These are phyloP conservation scores for Hypomesus transpacificus DNA, from an alignment of 2,113 vertebrate species.

Conservation along the genomic window DNA sequence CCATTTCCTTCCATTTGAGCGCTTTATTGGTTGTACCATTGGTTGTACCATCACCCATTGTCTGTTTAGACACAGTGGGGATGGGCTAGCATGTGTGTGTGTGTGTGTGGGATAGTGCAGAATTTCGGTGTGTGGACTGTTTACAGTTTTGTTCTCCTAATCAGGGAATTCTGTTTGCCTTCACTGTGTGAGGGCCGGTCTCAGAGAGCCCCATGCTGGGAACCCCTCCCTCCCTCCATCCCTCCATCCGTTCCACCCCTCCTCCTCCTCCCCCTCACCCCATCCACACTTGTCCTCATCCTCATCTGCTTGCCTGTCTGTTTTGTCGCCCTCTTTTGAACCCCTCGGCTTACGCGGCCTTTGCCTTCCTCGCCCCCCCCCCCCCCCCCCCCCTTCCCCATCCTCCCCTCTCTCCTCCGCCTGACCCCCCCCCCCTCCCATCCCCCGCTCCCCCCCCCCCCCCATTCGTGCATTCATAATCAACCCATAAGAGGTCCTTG, in stretches of 20 bases:
- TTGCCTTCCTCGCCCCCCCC: not conserved
- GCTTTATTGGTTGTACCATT: slow-evolving; percentile 49
- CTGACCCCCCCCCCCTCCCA: not conserved
- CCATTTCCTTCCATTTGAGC: slow-evolving; percentile 67
- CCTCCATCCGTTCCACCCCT: not conserved
- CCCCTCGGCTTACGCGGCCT: not conserved
- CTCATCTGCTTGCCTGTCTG: not conserved
- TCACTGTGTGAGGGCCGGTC: slow-evolving; percentile 25
- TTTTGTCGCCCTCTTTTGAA: not conserved
- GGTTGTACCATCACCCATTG: slow-evolving; percentile 34
- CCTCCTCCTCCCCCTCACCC: not conserved
- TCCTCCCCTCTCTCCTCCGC: not conserved
- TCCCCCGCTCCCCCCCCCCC: not conserved
- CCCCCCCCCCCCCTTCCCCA: not conserved
- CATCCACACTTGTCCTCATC: not conserved
- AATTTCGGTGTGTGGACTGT: slow-evolving; percentile 43
- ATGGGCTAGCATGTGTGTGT: slow-evolving; percentile 25
- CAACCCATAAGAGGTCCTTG: slow-evolving; percentile 3
- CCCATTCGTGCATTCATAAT: slow-evolving; percentile 30
- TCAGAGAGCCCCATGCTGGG: slow-evolving; percentile 31
- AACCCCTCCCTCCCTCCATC: not conserved
- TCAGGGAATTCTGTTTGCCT: slow-evolving; percentile 57
- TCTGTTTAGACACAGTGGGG: slow-evolving; percentile 29
- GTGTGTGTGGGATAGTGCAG: slow-evolving; percentile 11
- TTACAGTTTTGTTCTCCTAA: slow-evolving; percentile 44